Evolutionary conservation across 2,113 vertebrate species (phyloP).

Genomic region (Pongo abelii): DNA sequence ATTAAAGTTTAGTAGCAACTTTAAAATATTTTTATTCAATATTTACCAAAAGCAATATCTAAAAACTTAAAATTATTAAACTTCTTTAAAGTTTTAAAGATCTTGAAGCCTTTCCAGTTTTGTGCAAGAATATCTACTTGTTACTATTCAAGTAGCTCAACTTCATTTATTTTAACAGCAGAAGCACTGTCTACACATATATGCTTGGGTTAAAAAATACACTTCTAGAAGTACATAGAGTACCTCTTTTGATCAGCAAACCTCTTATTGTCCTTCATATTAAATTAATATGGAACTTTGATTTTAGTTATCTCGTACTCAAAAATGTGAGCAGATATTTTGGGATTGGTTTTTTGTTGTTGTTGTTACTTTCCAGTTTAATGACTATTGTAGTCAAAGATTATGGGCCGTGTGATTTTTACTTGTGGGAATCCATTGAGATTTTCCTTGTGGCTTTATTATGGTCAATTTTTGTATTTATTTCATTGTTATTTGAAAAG

Average conservation of each 20-base stretch:
- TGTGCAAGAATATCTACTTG: not conserved
- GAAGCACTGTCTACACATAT: too few species aligned
- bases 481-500: not conserved
- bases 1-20: not conserved
- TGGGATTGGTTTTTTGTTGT: not conserved
- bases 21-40: conserved; percentile 33
- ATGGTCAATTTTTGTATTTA: not conserved
- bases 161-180: not conserved
- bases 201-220: not conserved
- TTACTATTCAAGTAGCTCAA: not conserved
- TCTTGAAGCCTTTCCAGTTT: not conserved
- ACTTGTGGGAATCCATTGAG: not conserved
- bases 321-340: not conserved
- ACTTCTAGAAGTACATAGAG: not conserved
- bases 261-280: not conserved
- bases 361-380: not conserved
- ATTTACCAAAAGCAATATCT: not conserved
- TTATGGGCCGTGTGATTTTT: not conserved
- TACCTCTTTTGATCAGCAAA: not conserved
- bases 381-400: not conserved
- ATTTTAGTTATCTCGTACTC: not conserved
- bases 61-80: not conserved
- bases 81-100: not conserved
- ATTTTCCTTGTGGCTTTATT: not conserved
- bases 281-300: not conserved